Evolutionary conservation across 2,888 invertebrate genomes (phyloP), one percentile per base, ranked within the genome.

Genomic region (Leptura quadrifasciata): DNA sequence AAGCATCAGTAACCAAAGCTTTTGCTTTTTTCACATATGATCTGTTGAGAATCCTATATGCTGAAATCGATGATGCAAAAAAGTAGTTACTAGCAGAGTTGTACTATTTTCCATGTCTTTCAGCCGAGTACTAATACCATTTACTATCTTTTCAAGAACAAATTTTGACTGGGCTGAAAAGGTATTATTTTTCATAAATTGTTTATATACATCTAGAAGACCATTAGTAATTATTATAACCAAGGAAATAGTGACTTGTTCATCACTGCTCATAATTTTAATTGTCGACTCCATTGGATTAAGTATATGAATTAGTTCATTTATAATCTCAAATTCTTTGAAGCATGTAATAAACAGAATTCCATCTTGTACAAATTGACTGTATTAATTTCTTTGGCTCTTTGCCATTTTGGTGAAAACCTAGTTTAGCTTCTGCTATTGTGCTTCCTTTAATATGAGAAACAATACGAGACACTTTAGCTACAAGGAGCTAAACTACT

Each of bases 211-310:
- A 17, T 70, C 72, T 77, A 1, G 74, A 64, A 60, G 77, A 47
- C 55, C 81, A 70, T 70, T 79, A 63, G 20, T 78, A 54, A 74
- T 76, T 68, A 79, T 81, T 76, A 71, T 79, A 72, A 68, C 82
- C 76, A 55, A 74, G 9, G 76, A 81, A 79, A 67, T 65, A n/a
- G 74, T 55, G 57, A 75, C 60, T 20, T 70, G 75, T 6, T 73
- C 61, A 70, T 84, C 80, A 1, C 82, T 83, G 74, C 79, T 76
- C 9, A 83, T 52, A 1, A 74, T 63, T 58, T 76, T 74, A n/a
- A 82, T 84, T 4, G 81, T 79, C 4, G 64, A 54, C 65, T 82
- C 75, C 31, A 85, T 81, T 2, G 82, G 82, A 52, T 76, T 64
- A 55, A 84, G 75, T 24, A 83, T 64, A 9, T 54, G n/a, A 5